Base-by-base conservation (phyloP, 2,888 invertebrate genomes). In the Cantharis nigra region DNA sequence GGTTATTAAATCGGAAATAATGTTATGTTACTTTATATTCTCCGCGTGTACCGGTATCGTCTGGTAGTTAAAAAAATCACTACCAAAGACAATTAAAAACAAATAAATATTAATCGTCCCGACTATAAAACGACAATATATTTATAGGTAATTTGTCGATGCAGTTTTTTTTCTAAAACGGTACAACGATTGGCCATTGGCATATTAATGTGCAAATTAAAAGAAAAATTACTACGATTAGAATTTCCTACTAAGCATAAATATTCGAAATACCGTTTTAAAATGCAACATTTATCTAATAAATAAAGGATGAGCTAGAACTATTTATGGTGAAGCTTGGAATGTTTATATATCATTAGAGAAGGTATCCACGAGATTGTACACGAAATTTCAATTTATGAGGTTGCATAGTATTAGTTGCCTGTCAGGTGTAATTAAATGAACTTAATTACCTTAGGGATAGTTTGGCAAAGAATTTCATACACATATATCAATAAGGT, bases 331-430 rank as follows among this genome's bases (percentile, higher is more conserved):
- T 62, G 67, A 67, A 69, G 79, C 26, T 71, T 79, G 82, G 83
- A 85, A 84, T 83, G 84, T 84, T 84, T 83, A 83, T 83, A 82
- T 84, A 83, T 84, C 84, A 83, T 85, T 85, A 84, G 65, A 67
- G 65, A 49, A 49, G 49, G 49, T 83, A 83, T 78, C 81, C 80
- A 82, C 83, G 83, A 81, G 82, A 80, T 81, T 85, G 82, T 86
- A 88, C 87, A 87, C 84, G 87, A 86, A 87, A 87, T 85, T 87
- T 87, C 87, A 87, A 87, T 88, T 87, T 87, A 87, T 87, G 85
- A 85, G 85, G 85, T 77, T 85, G 84, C 84, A 84, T 83, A 85
- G 85, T 85, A 87, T 87, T 87, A 87, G 87, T 87, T 86, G 85
- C 84, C 87, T 86, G 87, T 87, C 87, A 86, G 65, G 85, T 86